A percentile compares a stretch with the other conserved stretches of the same genome.
Evolutionary conservation across 2,113 vertebrate genomes (phyloP).

Genomic region (Eulacestoma nigropectus): DNA sequence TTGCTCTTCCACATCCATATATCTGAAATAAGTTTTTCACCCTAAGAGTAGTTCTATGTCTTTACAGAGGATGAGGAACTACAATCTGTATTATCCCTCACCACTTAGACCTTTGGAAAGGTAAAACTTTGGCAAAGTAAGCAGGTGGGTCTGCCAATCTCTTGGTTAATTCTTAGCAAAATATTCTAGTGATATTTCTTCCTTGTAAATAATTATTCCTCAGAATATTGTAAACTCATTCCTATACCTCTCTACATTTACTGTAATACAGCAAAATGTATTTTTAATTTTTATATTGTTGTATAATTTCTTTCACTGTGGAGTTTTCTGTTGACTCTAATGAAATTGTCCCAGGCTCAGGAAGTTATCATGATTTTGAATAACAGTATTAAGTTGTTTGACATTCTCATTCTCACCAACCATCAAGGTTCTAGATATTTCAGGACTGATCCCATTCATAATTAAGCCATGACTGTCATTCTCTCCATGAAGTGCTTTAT

Average conservation of each 20-base stretch:
- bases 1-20: neutral
- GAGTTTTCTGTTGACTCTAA: neutral
- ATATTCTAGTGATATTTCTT: neutral
- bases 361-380: neutral
- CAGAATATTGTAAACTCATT: neutral
- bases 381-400: neutral
- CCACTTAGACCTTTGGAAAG: neutral
- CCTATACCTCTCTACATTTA: neutral
- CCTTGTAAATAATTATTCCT: neutral
- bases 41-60: neutral
- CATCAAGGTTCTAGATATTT: neutral
- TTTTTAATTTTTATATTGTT: neutral
- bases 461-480: neutral
- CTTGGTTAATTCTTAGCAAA: neutral
- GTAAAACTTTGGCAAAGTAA: neutral
- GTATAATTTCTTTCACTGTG: neutral
- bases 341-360: neutral
- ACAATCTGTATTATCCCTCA: neutral
- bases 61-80: neutral
- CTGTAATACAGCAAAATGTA: neutral
- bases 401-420: neutral
- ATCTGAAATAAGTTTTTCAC: neutral
- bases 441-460: neutral
- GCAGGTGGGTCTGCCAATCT: neutral
- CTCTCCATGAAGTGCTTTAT: neutral